These are phyloP conservation scores for Bufo bufo DNA, from an alignment of 2,113 vertebrate genomes.

Conservation along the genomic window DNA sequence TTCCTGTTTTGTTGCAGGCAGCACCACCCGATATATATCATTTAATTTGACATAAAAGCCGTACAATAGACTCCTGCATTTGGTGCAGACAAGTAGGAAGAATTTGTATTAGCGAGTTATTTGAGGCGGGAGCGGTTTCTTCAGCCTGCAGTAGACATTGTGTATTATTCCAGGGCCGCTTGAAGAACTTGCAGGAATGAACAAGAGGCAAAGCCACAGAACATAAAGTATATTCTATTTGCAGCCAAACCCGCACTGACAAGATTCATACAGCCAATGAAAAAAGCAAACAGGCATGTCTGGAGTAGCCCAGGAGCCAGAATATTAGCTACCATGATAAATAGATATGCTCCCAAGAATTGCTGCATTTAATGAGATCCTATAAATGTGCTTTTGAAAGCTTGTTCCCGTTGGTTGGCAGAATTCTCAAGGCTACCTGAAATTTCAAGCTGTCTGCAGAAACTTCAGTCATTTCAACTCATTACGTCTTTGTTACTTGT, in stretches of 20 bases:
- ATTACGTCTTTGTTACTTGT: background rate
- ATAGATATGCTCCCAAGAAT: constrained; percentile 23
- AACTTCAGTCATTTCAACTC: background rate
- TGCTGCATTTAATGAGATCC: constrained; percentile 51
- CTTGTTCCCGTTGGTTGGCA: constrained; percentile 23
- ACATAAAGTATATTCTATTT: constrained; percentile 49
- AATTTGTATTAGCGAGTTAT: background rate
- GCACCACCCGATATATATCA: background rate
- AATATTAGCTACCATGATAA: constrained; percentile 49
- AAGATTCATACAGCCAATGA: constrained; percentile 52
- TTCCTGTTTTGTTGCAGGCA: background rate
- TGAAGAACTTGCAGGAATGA: background rate
- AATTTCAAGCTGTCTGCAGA: background rate
- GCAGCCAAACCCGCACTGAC: constrained; percentile 40
- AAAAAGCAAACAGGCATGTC: constrained; percentile 40
- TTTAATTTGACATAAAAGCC: background rate
- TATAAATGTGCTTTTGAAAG: constrained; percentile 47
- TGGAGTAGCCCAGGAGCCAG: background rate
- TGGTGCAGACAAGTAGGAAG: constrained; percentile 2
- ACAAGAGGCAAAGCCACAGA: constrained; percentile 1
- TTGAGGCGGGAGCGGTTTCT: background rate
- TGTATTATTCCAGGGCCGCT: background rate
- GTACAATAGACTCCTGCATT: background rate
- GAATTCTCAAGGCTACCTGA: constrained; percentile 50
- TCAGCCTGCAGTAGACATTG: background rate